phyloP scores from a whole-genome alignment of 2,113 vertebrate species.

The Phoenicopterus ruber region DNA sequence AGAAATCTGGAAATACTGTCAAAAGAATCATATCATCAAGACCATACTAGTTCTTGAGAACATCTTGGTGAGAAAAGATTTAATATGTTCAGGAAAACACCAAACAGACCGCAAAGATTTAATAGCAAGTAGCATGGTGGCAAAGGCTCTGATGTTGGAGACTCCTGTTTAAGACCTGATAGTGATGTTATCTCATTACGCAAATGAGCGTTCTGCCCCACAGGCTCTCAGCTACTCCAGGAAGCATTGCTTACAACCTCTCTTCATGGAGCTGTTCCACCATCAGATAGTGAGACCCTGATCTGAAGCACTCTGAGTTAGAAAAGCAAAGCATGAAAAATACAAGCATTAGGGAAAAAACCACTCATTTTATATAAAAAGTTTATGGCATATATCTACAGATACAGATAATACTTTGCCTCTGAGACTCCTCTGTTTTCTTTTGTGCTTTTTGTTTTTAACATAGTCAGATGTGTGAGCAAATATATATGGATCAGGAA shows the following conservation, averaged over 20 bases:
- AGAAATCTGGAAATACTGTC: background rate
- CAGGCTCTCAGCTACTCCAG: background rate
- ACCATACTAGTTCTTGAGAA: background rate
- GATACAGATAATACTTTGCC: background rate
- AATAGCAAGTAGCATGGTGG: background rate
- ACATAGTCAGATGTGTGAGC: background rate
- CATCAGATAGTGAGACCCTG: background rate
- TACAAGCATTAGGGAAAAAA: background rate
- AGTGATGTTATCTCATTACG: background rate
- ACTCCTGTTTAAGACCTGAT: background rate
- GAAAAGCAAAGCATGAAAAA: slow-evolving; percentile 6
- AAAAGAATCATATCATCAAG: background rate
- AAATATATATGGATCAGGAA: background rate
- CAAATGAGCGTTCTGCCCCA: background rate
- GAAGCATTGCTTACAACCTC: background rate
- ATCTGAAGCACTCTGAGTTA: background rate
- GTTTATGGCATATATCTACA: background rate
- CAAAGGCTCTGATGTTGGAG: background rate
- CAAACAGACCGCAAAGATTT: background rate
- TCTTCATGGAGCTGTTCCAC: background rate
- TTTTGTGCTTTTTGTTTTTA: background rate
- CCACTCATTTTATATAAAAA: background rate
- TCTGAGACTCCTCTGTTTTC: background rate
- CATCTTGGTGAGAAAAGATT: background rate
- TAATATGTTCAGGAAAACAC: background rate